A percentile compares a stretch with the other conserved stretches of the same genome.
Conservation (phyloP, 1,140 invertebrate species). For the Pomacea maculata region DNA sequence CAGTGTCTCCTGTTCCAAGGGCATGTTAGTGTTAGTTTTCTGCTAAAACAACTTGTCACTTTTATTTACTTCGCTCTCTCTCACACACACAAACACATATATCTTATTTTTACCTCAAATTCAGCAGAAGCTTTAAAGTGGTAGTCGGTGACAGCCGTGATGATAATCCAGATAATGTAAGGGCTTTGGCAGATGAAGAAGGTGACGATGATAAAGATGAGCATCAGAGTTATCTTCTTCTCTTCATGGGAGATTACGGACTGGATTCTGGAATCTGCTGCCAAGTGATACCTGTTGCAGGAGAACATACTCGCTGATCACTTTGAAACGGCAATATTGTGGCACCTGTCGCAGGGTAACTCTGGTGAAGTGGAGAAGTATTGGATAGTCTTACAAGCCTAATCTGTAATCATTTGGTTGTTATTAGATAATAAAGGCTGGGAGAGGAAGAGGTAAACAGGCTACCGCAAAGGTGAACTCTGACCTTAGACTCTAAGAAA, state of each 20-base stretch:
- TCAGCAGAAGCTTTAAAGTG: not conserved
- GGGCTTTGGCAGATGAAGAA: slow-evolving; percentile 80
- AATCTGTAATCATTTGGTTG: no score
- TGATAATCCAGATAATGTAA: slow-evolving; percentile 64
- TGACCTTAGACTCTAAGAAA: no score
- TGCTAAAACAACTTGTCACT: no score
- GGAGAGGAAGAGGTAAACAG: no score
- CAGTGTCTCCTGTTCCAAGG: no score
- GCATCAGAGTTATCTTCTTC: slow-evolving; percentile 75
- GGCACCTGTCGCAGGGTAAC: no score
- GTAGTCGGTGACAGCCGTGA: slow-evolving; percentile 67
- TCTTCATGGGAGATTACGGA: slow-evolving; percentile 72
- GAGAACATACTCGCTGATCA: not conserved
- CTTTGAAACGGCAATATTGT: no score
- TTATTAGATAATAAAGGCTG: no score
- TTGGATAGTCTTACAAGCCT: no score
- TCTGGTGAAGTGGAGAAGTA: no score
- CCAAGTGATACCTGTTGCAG: slow-evolving; percentile 46
- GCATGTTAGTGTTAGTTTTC: no score
- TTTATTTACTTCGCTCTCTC: not conserved
- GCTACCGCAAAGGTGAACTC: no score
- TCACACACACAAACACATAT: not conserved
- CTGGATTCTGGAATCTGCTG: slow-evolving; percentile 42
- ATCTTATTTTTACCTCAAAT: not conserved
- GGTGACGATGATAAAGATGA: slow-evolving; percentile 78